These are phyloP conservation scores for Hymenochirus boettgeri DNA, from an alignment of 2,113 vertebrate genomes.

Conservation along the genomic window DNA sequence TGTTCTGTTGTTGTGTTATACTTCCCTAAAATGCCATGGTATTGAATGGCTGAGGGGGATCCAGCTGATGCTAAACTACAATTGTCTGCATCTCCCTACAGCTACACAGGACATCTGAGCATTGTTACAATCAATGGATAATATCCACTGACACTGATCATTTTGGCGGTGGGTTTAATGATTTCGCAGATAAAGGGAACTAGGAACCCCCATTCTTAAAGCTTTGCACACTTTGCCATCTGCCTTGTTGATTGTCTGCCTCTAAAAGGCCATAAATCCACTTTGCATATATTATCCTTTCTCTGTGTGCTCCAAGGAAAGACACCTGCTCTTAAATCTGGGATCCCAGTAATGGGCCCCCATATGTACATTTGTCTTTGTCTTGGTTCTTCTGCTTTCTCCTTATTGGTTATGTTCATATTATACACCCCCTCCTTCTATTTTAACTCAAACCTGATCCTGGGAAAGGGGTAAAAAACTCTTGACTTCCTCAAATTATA, in stretches of 20 bases:
- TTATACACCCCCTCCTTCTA: constrained; percentile 5
- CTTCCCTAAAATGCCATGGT: neutral
- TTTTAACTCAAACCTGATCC: constrained; percentile 27
- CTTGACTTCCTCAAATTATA: neutral
- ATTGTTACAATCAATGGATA: neutral
- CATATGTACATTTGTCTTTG: constrained; percentile 38
- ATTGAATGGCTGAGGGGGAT: neutral
- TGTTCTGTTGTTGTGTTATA: neutral
- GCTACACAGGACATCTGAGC: neutral
- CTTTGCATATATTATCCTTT: constrained; percentile 38
- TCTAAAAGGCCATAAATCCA: constrained; percentile 28
- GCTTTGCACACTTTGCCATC: constrained; percentile 35
- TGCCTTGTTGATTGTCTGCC: constrained; percentile 19
- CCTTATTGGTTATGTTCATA: constrained; percentile 8
- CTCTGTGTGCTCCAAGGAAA: constrained; percentile 18
- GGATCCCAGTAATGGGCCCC: constrained; percentile 28
- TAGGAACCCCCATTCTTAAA: constrained; percentile 1
- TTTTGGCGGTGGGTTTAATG: neutral
- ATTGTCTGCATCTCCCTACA: neutral
- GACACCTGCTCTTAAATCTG: constrained; percentile 37
- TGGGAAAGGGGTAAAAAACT: too few relatives aligned
- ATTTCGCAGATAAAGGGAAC: neutral
- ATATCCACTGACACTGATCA: too few relatives aligned
- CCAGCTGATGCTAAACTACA: neutral
- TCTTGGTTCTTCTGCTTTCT: constrained; percentile 10